Conservation (phyloP, 2,888 invertebrate species). For the Andrena trimmerana region DNA sequence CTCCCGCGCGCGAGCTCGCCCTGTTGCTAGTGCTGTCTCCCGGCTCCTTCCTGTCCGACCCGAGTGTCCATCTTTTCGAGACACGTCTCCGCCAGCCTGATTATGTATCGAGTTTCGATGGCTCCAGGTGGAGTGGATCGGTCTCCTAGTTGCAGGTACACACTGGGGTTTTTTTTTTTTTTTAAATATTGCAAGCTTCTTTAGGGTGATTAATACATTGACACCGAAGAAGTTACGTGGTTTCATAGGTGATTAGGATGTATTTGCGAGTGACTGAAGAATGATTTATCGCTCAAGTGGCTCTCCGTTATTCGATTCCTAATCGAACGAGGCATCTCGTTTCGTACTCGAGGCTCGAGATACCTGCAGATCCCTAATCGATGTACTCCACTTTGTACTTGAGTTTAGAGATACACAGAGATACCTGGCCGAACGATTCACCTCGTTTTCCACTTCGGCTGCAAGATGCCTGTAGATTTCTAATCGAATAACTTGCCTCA, state of each 20-base stretch:
- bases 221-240: too few species aligned
- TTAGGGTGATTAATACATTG: too few species aligned
- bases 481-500: not conserved
- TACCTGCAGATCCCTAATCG: not conserved
- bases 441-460: conserved; percentile 19
- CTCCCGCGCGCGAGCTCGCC: not conserved
- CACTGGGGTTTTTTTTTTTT: too few species aligned
- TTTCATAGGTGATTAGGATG: not conserved
- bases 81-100: not conserved
- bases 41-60: not conserved
- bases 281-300: conserved; percentile 3
- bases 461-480: not conserved
- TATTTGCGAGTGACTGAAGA: not conserved
- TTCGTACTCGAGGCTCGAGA: not conserved
- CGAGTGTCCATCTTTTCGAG: not conserved
- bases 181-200: too few species aligned
- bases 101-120: not conserved
- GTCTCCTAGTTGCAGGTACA: too few species aligned
- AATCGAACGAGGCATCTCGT: not conserved
- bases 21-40: not conserved
- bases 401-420: not conserved
- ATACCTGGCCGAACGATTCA: not conserved
- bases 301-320: not conserved
- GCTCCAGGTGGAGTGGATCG: too few species aligned
- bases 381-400: conserved; percentile 4